Percentiles rank a stretch among this genome's conserved stretches.
phyloP scores from a whole-genome alignment of 2,888 invertebrate genomes.

The Yponomeuta plumbellus region DNA sequence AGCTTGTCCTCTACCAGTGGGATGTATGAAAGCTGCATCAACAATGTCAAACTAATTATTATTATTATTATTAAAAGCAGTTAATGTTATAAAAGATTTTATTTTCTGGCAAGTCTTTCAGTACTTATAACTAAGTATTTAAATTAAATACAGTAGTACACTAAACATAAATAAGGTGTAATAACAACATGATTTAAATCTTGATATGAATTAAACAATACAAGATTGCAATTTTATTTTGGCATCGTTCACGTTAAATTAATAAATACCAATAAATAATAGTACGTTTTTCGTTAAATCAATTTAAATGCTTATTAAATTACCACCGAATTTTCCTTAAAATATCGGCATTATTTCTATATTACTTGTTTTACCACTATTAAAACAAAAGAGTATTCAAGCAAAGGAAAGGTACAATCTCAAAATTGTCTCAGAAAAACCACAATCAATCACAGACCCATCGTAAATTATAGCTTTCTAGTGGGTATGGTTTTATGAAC shows the following conservation, averaged over 20 bases:
- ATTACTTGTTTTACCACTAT: too few species aligned
- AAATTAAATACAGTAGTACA: not conserved
- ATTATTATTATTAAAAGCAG: too few species aligned
- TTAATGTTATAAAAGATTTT: constrained; percentile 27
- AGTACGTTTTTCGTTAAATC: not conserved
- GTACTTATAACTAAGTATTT: constrained; percentile 12
- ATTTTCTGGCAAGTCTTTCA: constrained; percentile 44
- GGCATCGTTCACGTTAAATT: constrained; percentile 37
- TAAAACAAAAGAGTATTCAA: too few species aligned
- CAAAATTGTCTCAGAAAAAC: too few species aligned
- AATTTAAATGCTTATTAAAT: constrained; percentile 13
- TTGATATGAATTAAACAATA: constrained; percentile 16
- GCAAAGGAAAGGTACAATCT: too few species aligned
- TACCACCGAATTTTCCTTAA: not conserved
- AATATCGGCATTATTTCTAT: too few species aligned
- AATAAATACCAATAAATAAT: constrained; percentile 14
- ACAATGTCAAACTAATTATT: too few species aligned
- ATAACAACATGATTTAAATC: not conserved
- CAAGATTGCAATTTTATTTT: constrained; percentile 56
- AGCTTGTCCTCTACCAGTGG: too few species aligned
- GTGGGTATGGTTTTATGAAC: too few species aligned
- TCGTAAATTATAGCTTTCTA: too few species aligned
- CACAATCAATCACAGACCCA: too few species aligned
- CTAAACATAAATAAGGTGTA: constrained; percentile 4
- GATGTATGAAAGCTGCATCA: too few species aligned